A percentile compares a stretch with the other conserved stretches of the same genome.
These are phyloP conservation scores for Drosophila ironensis DNA, from an alignment of 1,140 invertebrate genomes.

Conservation along the genomic window DNA sequence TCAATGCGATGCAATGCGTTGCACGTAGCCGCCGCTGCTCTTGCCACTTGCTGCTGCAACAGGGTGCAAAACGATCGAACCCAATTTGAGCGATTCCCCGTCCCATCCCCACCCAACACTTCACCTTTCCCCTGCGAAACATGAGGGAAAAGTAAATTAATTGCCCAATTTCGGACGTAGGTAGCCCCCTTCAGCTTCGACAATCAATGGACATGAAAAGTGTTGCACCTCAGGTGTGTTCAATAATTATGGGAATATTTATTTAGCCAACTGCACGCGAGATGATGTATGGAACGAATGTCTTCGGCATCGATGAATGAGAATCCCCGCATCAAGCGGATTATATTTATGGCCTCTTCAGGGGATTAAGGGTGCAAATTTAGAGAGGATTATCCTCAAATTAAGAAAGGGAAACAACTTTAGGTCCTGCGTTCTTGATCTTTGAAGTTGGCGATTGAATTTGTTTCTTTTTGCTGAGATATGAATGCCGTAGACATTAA, in stretches of 20 bases:
- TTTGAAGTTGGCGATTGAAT: background rate
- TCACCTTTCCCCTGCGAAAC: background rate
- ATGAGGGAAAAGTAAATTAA: slow-evolving; percentile 60
- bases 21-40: slow-evolving; percentile 23
- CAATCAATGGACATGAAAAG: slow-evolving; percentile 46
- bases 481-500: too few species aligned
- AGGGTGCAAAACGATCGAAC: slow-evolving; percentile 70
- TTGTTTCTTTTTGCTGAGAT: too few species aligned
- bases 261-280: slow-evolving; percentile 32
- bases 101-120: background rate
- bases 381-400: background rate
- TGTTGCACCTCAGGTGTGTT: slow-evolving; percentile 67
- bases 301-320: slow-evolving; percentile 3
- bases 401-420: background rate
- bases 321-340: slow-evolving; percentile 25
- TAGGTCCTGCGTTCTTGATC: too few species aligned
- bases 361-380: slow-evolving; percentile 16
- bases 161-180: slow-evolving; percentile 66
- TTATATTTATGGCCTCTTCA: slow-evolving; percentile 14
- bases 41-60: slow-evolving; percentile 17
- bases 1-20: slow-evolving; percentile 30
- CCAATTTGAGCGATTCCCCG: slow-evolving; percentile 42
- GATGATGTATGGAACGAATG: slow-evolving; percentile 5
- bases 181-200: slow-evolving; percentile 24
- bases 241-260: slow-evolving; percentile 47